Percentiles rank a stretch among this genome's conserved stretches.
Evolutionary conservation across 2,888 invertebrate genomes (phyloP).

Genomic region (Callyntrura guangdongensis): DNA sequence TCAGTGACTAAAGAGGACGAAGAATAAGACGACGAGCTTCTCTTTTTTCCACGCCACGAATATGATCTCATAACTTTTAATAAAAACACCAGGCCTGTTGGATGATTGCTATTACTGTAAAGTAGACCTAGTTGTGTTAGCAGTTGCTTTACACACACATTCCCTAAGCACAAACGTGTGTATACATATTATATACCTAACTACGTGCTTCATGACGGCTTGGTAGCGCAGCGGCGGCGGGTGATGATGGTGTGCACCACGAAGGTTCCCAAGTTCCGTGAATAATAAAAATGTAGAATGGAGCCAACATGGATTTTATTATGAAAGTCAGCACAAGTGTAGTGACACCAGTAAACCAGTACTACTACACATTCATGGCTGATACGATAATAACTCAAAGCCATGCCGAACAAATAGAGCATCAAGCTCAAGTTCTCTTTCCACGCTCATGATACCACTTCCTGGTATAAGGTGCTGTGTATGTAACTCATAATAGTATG

Average conservation of each 20-base stretch:
- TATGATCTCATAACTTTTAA: constrained; percentile 77
- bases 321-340: constrained; percentile 14
- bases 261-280: constrained; percentile 54
- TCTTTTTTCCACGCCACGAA: constrained; percentile 28
- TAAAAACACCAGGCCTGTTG: constrained; percentile 65
- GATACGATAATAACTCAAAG: constrained; percentile 73
- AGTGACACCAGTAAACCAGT: constrained; percentile 34
- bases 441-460: neutral
- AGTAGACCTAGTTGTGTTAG: neutral
- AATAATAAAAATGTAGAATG: constrained; percentile 63
- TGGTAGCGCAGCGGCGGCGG: neutral
- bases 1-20: constrained; percentile 12
- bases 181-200: neutral
- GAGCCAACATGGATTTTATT: constrained; percentile 39
- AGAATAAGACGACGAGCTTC: constrained; percentile 39
- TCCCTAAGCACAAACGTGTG: neutral
- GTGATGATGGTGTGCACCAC: constrained; percentile 24
- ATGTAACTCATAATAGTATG: neutral
- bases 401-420: constrained; percentile 60
- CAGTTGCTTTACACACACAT: neutral
- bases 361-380: constrained; percentile 57
- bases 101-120: constrained; percentile 45
- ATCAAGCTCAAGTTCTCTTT: constrained; percentile 27
- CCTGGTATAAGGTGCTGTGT: constrained; percentile 11
- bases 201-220: neutral